Percentiles rank a stretch among this genome's conserved stretches.
Evolutionary conservation across 2,797 vertebrate genomes (phyloP).

Genomic region (Argya squamiceps): DNA sequence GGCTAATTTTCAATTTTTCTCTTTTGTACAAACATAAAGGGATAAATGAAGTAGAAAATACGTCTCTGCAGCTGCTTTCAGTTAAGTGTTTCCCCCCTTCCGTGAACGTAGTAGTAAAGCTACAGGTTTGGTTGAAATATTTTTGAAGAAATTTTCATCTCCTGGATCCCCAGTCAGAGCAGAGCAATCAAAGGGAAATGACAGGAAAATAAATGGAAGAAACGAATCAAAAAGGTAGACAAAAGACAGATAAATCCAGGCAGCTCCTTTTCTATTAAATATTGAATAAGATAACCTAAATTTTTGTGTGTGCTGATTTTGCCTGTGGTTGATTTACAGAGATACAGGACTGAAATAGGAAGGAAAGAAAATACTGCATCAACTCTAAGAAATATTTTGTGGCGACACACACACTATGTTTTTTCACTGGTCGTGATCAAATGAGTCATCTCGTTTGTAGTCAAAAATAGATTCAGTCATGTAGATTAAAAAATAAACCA

Average conservation of each 20-base stretch:
- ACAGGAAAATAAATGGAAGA: slow-evolving; percentile 20
- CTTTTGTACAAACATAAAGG: slow-evolving; percentile 8
- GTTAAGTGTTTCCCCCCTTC: background rate
- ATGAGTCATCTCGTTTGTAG: slow-evolving; percentile 51
- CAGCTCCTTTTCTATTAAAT: background rate
- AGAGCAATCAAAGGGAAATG: background rate
- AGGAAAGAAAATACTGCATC: background rate
- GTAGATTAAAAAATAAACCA: slow-evolving; percentile 20
- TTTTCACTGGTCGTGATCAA: background rate
- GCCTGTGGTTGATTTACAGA: background rate
- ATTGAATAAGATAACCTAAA: background rate
- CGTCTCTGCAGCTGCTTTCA: background rate
- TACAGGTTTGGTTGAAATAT: background rate
- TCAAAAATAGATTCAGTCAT: slow-evolving; percentile 38
- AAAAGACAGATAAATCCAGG: background rate
- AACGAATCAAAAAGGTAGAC: slow-evolving; percentile 19
- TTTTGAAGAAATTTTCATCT: background rate
- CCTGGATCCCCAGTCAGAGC: background rate
- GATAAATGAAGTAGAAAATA: slow-evolving; percentile 23
- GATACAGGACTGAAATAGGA: background rate
- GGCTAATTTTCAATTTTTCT: slow-evolving; percentile 20
- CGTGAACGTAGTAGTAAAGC: background rate
- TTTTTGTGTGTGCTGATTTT: background rate
- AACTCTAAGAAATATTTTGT: background rate
- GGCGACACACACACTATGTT: background rate